Evolutionary conservation across 2,113 vertebrate genomes (phyloP).

Genomic region (Erythrolamprus reginae): DNA sequence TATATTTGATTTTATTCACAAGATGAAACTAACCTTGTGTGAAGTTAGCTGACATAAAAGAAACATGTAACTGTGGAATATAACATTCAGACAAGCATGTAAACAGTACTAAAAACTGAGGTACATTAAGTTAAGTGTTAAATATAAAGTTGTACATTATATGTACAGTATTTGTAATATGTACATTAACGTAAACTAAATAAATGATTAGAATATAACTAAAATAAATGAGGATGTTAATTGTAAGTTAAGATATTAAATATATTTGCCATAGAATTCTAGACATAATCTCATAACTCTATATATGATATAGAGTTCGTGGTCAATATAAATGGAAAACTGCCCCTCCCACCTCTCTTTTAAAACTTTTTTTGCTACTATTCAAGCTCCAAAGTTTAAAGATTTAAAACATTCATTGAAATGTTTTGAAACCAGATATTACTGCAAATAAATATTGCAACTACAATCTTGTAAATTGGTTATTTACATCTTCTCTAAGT

Average conservation of each 20-base stretch:
- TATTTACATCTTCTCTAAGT: slow-evolving; percentile 35
- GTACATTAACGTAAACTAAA: not conserved
- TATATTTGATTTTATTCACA: not conserved
- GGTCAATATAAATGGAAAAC: slow-evolving; percentile 27
- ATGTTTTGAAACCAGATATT: slow-evolving; percentile 50
- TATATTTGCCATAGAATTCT: not conserved
- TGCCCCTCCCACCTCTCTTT: not conserved
- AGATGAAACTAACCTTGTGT: not conserved
- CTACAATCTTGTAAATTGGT: slow-evolving; percentile 36
- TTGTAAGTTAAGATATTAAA: slow-evolving; percentile 14
- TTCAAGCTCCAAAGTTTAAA: slow-evolving; percentile 29
- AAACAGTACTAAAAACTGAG: not conserved
- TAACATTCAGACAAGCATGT: not conserved
- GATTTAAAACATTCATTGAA: slow-evolving; percentile 13
- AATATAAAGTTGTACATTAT: not conserved
- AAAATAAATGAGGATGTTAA: slow-evolving; percentile 12
- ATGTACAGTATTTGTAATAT: too few relatives aligned
- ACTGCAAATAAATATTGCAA: slow-evolving; percentile 39
- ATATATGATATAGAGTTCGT: slow-evolving; percentile 25
- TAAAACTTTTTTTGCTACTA: slow-evolving; percentile 20
- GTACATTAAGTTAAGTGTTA: not conserved
- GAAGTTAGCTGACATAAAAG: not conserved
- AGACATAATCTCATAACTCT: slow-evolving; percentile 18
- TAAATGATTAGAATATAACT: too few relatives aligned
- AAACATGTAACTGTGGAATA: not conserved